These are phyloP conservation scores for Macrocentrus cingulum DNA, from an alignment of 1,140 invertebrate genomes.

Conservation along the genomic window DNA sequence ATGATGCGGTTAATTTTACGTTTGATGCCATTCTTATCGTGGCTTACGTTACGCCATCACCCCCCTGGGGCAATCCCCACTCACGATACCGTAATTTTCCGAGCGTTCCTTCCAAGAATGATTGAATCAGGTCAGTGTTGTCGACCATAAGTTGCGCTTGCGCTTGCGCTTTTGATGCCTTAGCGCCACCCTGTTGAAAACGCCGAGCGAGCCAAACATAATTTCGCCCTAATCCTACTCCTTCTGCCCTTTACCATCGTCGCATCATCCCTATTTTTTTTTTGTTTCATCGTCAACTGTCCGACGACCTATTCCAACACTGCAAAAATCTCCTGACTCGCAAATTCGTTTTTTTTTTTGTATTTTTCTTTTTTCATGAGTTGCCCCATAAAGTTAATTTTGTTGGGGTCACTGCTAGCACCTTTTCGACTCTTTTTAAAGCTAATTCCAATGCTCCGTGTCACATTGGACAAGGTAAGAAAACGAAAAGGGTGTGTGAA, in stretches of 20 bases:
- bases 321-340: no score
- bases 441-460: no score
- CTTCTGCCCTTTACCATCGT: neutral
- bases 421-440: no score
- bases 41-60: neutral
- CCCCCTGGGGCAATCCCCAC: neutral
- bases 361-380: no score
- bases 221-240: constrained; percentile 35
- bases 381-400: no score
- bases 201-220: constrained; percentile 53
- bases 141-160: constrained; percentile 55
- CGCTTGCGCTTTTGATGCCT: constrained; percentile 39
- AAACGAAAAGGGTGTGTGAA: neutral
- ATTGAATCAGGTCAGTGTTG: constrained; percentile 59
- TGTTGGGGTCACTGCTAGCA: no score
- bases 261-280: constrained; percentile 13
- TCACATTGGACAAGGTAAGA: neutral
- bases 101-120: constrained; percentile 35
- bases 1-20: neutral
- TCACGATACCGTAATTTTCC: constrained; percentile 9
- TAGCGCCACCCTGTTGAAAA: constrained; percentile 54
- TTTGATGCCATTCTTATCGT: neutral
- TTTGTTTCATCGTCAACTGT: constrained; percentile 3
- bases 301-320: constrained; percentile 5
- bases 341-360: neutral